Percentiles rank a stretch among this genome's conserved stretches.
Conservation (phyloP, 1,140 invertebrate genomes). For the Drosophila sucinea region DNA sequence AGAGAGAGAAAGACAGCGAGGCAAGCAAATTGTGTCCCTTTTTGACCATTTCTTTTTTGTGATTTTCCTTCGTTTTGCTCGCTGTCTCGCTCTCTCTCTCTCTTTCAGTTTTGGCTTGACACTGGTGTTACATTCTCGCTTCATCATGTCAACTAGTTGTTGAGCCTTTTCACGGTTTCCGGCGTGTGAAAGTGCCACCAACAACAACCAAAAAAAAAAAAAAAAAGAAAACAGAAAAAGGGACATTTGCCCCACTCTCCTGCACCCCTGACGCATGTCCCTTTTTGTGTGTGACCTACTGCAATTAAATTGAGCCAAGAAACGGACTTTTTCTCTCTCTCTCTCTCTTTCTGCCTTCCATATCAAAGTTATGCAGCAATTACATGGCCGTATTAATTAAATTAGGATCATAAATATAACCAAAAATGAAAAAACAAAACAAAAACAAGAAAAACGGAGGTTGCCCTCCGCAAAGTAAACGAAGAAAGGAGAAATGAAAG, state of each 20-base stretch:
- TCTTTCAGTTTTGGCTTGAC: slow-evolving; percentile 29
- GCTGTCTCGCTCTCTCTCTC: not conserved
- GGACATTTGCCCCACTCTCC: not conserved
- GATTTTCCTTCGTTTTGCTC: slow-evolving; percentile 15
- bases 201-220: slow-evolving; percentile 21
- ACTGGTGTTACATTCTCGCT: slow-evolving; percentile 36
- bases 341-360: not conserved
- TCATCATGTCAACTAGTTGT: slow-evolving; percentile 54
- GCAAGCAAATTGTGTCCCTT: slow-evolving; percentile 36
- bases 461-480: not conserved
- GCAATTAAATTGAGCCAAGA: slow-evolving; percentile 64
- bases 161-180: slow-evolving; percentile 47
- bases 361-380: slow-evolving; percentile 20
- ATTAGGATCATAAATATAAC: slow-evolving; percentile 55
- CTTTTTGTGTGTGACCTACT: slow-evolving; percentile 11
- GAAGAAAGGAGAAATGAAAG: not conserved
- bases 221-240: slow-evolving; percentile 5
- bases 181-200: slow-evolving; percentile 35
- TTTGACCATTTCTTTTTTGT: slow-evolving; percentile 13
- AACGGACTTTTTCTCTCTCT: slow-evolving; percentile 8
- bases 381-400: slow-evolving; percentile 60
- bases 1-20: slow-evolving; percentile 19
- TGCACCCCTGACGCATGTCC: not conserved
- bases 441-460: not conserved
- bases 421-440: slow-evolving; percentile 8